A percentile compares a stretch with the other conserved stretches of the same genome.
Evolutionary conservation across 2,113 vertebrate genomes (phyloP).

Genomic region (Aepyceros melampus): DNA sequence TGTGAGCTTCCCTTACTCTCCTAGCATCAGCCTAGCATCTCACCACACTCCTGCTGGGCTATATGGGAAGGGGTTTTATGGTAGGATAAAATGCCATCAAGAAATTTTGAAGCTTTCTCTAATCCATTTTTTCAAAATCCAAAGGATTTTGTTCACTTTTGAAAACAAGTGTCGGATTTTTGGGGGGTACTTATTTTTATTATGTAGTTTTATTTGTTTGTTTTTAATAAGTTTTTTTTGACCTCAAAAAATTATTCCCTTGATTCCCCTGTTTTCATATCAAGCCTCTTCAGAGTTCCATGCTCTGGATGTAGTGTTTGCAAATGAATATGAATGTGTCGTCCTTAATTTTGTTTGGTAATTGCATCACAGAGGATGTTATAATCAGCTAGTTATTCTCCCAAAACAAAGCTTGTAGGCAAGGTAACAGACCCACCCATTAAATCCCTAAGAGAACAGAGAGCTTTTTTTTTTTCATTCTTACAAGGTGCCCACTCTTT

Average conservation of each 20-base stretch:
- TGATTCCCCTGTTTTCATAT: not conserved
- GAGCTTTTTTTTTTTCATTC: not conserved
- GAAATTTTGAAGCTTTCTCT: not conserved
- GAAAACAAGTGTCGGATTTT: not conserved
- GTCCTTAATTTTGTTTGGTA: not conserved
- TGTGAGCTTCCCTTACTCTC: not conserved
- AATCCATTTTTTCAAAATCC: too few species aligned
- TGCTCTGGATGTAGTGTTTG: not conserved
- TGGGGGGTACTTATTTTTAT: not conserved
- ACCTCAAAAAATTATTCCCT: not conserved
- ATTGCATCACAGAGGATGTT: not conserved
- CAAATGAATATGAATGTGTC: not conserved
- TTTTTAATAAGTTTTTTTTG: conserved; percentile 1
- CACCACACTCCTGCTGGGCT: not conserved
- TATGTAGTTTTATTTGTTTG: not conserved
- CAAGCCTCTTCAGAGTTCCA: not conserved
- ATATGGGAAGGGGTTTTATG: too few species aligned
- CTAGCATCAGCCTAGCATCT: not conserved
- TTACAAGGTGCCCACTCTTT: not conserved
- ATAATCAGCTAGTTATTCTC: conserved; percentile 16
- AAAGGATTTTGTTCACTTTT: not conserved
- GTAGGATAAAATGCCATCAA: not conserved
- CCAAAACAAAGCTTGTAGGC: conserved; percentile 7
- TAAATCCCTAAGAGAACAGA: not conserved
- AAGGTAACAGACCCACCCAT: conserved; percentile 12